phyloP scores from a whole-genome alignment of 2,888 invertebrate genomes.

The Andrena praecox region DNA sequence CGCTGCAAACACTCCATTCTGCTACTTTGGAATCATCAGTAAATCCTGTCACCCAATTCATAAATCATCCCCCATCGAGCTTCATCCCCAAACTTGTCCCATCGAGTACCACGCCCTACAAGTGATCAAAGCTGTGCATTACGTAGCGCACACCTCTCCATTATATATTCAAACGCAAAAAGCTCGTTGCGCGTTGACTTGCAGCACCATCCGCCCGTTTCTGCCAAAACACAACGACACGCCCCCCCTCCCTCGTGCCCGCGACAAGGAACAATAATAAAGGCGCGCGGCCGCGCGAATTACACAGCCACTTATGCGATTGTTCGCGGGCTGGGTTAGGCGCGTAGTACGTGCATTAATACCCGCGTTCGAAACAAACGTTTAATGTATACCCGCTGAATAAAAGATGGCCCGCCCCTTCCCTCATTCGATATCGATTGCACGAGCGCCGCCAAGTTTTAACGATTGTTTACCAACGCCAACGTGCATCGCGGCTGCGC shows the following conservation, averaged over 20 bases:
- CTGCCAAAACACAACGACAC: slow-evolving; percentile 40
- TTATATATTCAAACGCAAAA: background rate
- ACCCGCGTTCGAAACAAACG: slow-evolving; percentile 54
- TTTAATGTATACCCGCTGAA: slow-evolving; percentile 64
- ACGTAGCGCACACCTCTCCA: background rate
- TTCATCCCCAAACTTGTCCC: no score
- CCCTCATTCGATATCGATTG: slow-evolving; percentile 55
- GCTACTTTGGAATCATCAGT: no score
- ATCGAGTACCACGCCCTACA: no score
- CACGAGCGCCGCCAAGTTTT: slow-evolving; percentile 50
- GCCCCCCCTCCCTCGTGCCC: slow-evolving; percentile 7
- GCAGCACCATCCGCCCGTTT: slow-evolving; percentile 4
- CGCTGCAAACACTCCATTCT: no score
- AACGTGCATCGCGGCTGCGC: background rate
- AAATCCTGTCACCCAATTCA: no score
- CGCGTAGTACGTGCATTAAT: slow-evolving; percentile 47
- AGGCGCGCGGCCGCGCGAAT: slow-evolving; percentile 19
- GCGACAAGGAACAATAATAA: slow-evolving; percentile 32
- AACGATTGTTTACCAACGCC: slow-evolving; percentile 55
- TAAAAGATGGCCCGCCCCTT: slow-evolving; percentile 56
- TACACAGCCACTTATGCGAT: slow-evolving; percentile 43
- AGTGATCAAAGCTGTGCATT: background rate
- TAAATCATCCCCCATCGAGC: no score
- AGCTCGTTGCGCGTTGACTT: background rate
- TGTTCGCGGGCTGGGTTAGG: slow-evolving; percentile 27